A percentile compares a stretch with the other conserved stretches of the same genome.
phyloP scores from a whole-genome alignment of 2,888 invertebrate species.

The Plagodis pulveraria region DNA sequence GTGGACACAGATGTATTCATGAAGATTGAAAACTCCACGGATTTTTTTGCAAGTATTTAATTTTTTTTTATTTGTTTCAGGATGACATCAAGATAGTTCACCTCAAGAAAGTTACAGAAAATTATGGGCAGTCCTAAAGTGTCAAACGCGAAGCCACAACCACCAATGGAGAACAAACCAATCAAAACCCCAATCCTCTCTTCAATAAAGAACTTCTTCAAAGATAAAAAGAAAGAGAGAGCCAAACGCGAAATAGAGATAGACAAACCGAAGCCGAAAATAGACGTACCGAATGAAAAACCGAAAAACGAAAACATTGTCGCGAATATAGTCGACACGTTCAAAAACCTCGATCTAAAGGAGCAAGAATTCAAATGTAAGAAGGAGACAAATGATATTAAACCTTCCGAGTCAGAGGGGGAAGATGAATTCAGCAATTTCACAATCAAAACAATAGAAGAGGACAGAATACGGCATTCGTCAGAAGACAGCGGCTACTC shows the following conservation, averaged over 20 bases:
- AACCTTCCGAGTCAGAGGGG: slow-evolving; percentile 24
- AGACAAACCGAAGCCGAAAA: slow-evolving; percentile 10
- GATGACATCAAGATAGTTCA: slow-evolving; percentile 23
- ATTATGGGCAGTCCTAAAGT: slow-evolving; percentile 65
- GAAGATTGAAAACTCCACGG: too few species aligned
- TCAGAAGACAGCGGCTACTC: slow-evolving; percentile 72
- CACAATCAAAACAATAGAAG: slow-evolving; percentile 55
- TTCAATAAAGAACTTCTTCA: slow-evolving; percentile 36
- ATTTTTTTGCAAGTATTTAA: too few species aligned
- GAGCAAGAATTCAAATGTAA: slow-evolving; percentile 17
- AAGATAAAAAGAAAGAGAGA: slow-evolving; percentile 46
- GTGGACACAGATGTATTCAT: too few species aligned
- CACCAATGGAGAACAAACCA: slow-evolving; percentile 64
- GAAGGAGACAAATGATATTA: slow-evolving; percentile 20
- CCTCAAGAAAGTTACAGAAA: slow-evolving; percentile 19
- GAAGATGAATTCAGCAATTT: slow-evolving; percentile 61
- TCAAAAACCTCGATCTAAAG: slow-evolving; percentile 30
- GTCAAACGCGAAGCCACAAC: slow-evolving; percentile 44
- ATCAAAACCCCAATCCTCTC: slow-evolving; percentile 44
- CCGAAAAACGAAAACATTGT: slow-evolving; percentile 18
- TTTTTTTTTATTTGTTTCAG: slow-evolving; percentile 33
- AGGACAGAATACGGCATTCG: slow-evolving; percentile 53
- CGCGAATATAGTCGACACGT: slow-evolving; percentile 24
- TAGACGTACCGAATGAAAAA: slow-evolving; percentile 11
- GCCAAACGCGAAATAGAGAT: slow-evolving; percentile 29